These are phyloP conservation scores for Hypotaenidia okinawae DNA, from an alignment of 2,797 vertebrate genomes.

Conservation along the genomic window DNA sequence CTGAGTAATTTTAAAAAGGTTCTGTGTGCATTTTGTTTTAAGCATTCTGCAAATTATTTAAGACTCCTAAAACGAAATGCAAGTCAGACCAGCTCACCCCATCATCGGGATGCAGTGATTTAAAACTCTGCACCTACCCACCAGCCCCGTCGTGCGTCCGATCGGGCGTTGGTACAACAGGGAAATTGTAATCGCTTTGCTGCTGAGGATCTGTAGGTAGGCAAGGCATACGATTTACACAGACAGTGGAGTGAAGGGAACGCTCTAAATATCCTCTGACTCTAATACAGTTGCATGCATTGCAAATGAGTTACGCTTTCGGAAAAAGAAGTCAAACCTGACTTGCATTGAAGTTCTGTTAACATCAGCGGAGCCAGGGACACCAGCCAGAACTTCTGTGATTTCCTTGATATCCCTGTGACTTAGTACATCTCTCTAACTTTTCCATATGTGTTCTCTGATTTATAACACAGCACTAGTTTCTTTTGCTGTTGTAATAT, in stretches of 20 bases:
- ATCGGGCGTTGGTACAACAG: not conserved
- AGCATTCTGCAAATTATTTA: constrained; percentile 45
- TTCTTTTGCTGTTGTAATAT: constrained; percentile 40
- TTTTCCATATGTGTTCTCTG: constrained; percentile 60
- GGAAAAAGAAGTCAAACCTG: constrained; percentile 56
- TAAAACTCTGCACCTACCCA: not conserved
- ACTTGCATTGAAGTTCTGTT: constrained; percentile 38
- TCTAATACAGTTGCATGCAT: not conserved
- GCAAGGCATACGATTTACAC: constrained; percentile 5
- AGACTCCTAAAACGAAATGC: not conserved
- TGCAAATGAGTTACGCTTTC: constrained; percentile 51
- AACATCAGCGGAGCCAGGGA: not conserved
- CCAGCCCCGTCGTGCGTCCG: rapidly evolving
- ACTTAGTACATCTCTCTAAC: not conserved
- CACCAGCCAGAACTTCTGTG: constrained; percentile 59
- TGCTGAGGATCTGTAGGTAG: not conserved
- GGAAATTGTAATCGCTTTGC: not conserved
- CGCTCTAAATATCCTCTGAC: constrained; percentile 1
- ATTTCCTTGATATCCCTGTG: constrained; percentile 58
- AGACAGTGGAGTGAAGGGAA: not conserved
- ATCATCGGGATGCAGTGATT: not conserved
- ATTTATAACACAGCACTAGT: constrained; percentile 39
- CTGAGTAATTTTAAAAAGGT: constrained; percentile 59
- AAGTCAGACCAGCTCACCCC: not conserved
- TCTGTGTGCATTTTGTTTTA: constrained; percentile 33